These are phyloP conservation scores for Orthochromis indermauri DNA, from an alignment of 2,113 vertebrate species.

Conservation along the genomic window DNA sequence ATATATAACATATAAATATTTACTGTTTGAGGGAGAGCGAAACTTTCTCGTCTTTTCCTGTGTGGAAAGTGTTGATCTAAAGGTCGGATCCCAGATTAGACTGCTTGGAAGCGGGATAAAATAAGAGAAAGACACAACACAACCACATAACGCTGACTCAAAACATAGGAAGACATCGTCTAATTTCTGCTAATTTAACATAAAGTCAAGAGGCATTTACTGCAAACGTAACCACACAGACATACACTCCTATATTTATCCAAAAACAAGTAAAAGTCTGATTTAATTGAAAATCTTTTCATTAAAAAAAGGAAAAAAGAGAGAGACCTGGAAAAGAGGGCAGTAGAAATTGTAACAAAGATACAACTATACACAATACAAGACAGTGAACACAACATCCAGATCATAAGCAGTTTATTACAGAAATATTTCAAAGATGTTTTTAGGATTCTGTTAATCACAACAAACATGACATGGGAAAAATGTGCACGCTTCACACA, in stretches of 20 bases:
- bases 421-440: not conserved
- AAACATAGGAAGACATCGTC: not conserved
- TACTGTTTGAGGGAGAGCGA: not conserved
- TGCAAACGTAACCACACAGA: not conserved
- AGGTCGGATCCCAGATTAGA: not conserved
- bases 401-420: not conserved
- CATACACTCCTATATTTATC: not conserved
- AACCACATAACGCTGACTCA: not conserved
- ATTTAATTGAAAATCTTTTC: not conserved
- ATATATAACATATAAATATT: not conserved
- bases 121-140: not conserved
- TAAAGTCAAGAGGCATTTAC: not conserved
- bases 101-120: not conserved
- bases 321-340: not conserved
- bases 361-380: not conserved
- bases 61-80: not conserved
- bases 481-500: not conserved
- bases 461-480: not conserved
- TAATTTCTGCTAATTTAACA: not conserved
- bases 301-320: rapidly evolving
- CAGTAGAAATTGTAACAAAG: not conserved
- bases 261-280: not conserved
- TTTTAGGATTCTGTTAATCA: not conserved
- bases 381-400: not conserved
- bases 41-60: not conserved